These are phyloP conservation scores for Stenichneumon culpator DNA, from an alignment of 2,888 invertebrate genomes.

Conservation along the genomic window DNA sequence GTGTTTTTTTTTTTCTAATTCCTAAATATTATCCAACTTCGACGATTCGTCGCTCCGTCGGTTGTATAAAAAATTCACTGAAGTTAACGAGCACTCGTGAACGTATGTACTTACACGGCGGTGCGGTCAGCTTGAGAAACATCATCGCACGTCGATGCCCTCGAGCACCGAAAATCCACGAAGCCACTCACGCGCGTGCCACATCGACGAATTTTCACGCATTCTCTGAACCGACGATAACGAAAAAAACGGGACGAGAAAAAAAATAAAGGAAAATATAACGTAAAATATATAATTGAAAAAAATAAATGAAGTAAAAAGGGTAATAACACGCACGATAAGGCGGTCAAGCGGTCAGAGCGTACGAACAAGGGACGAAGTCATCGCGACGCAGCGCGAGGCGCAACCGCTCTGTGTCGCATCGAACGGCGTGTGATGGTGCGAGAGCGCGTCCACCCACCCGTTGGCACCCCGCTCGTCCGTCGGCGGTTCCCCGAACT, in stretches of 20 bases:
- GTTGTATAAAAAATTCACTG: neutral
- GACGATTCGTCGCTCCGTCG: neutral
- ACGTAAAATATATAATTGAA: neutral
- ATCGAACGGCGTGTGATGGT: slow-evolving; percentile 66
- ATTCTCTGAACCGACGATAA: slow-evolving; percentile 32
- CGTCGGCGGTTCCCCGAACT: slow-evolving; percentile 13
- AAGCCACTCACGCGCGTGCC: slow-evolving; percentile 53
- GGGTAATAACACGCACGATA: slow-evolving; percentile 25
- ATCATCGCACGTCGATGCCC: slow-evolving; percentile 53
- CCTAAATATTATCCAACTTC: neutral
- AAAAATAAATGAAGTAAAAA: slow-evolving; percentile 13
- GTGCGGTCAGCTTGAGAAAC: slow-evolving; percentile 31
- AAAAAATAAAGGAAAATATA: neutral
- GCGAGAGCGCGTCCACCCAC: slow-evolving; percentile 58
- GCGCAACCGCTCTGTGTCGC: slow-evolving; percentile 63
- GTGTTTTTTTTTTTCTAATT: neutral
- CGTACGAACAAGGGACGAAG: slow-evolving; percentile 48
- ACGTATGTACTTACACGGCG: slow-evolving; percentile 53
- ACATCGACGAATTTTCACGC: slow-evolving; percentile 57
- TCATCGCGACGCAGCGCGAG: slow-evolving; percentile 66
- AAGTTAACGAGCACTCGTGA: neutral
- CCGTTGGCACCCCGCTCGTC: neutral
- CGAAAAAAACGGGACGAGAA: slow-evolving; percentile 25
- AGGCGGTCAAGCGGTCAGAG: slow-evolving; percentile 58
- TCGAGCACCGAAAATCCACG: slow-evolving; percentile 56